Base-by-base conservation (phyloP, 2,888 invertebrate species). In the Tetrapedia diversipes region DNA sequence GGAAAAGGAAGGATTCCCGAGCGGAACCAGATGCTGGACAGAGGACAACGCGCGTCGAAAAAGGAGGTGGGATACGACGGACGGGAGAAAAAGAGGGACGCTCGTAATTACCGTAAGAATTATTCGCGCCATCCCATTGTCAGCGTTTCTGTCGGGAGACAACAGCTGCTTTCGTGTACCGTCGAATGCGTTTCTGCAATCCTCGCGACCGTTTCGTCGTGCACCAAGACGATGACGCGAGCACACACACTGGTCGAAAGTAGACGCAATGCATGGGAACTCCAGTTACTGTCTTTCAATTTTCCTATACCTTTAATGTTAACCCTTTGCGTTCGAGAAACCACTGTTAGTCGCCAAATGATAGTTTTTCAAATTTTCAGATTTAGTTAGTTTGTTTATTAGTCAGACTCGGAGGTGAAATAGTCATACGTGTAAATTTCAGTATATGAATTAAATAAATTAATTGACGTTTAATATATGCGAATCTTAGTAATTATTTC, bases 101-200 rank as follows among this genome's bases (percentile, higher is more conserved):
- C 51, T 67, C 29, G 78, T 69, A 86, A 86, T 84, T 86, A 83
- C 82, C 73, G 73, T 54, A 79, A 72, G 82, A 82, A 74, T 82
- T 78, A 80, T 78, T 77, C 82, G 77, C 80, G 79, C 66, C 66
- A 59, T 63, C 68, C 79, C 81, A 84, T 86, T 82, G 79, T 77
- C 63, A 64, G 78, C 79, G 83, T 85, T 77, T 82, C 79, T 81
- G 64, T 72, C 72, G 75, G n/a, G n/a, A 70, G 70, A 78, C 80
- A 63, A 72, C 86, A 84, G 82, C 83, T 80, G 85, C 77, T 24
- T 53, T 41, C 41, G 57, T 4, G 65, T 63, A 80, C 73, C 70
- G 81, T 77, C 69, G 63, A 63, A 56, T 75, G 68, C 78, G 64
- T 81, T 47, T 65, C 54, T 60, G 37, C 59, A 56, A 64, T 81